Conservation (phyloP, 2,797 vertebrate species). For the Enteromius fasciolatus region DNA sequence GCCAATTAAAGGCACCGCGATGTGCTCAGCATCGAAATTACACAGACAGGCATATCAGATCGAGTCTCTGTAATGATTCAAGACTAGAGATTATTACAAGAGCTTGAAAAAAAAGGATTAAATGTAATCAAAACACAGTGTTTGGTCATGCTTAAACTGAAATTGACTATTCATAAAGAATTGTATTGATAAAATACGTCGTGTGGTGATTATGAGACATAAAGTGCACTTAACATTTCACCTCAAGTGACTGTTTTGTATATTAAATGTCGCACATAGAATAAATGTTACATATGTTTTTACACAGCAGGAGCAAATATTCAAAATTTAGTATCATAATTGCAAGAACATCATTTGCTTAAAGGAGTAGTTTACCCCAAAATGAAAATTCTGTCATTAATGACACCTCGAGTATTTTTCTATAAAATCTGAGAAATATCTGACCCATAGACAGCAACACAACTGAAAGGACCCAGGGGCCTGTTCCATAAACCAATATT, state of each 20-base stretch:
- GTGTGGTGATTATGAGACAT: conserved; percentile 4
- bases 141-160: conserved; percentile 34
- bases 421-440: too few relatives aligned
- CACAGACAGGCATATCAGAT: conserved; percentile 13
- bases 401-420: too few relatives aligned
- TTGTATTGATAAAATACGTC: not conserved
- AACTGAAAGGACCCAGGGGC: too few relatives aligned
- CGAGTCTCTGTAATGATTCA: conserved; percentile 10
- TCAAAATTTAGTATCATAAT: not conserved
- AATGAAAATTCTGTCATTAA: too few relatives aligned
- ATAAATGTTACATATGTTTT: not conserved
- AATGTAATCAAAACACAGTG: conserved; percentile 12
- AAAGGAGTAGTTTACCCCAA: too few relatives aligned
- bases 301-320: not conserved
- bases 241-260: not conserved
- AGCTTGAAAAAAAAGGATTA: conserved; percentile 13
- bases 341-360: not conserved
- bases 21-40: conserved; percentile 49
- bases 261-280: not conserved
- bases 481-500: too few relatives aligned
- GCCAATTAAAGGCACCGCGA: conserved; percentile 44
- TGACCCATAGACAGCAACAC: too few relatives aligned
- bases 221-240: not conserved
- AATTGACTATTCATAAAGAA: not conserved
- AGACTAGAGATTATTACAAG: conserved; percentile 17